Evolutionary conservation across 2,113 vertebrate genomes (phyloP).

Genomic region (Pteronura brasiliensis): DNA sequence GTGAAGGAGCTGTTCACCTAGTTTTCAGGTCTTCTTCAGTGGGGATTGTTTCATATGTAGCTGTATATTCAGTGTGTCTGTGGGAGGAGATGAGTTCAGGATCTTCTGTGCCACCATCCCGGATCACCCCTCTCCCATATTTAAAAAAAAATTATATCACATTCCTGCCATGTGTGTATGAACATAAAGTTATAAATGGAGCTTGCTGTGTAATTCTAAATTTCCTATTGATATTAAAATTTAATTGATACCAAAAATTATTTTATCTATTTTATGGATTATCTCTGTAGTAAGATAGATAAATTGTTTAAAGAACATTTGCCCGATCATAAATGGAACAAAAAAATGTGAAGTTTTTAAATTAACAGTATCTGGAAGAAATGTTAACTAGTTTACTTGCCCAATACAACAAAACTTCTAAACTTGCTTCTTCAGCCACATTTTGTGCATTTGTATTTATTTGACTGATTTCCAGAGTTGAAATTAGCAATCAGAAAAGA

Average conservation of each 20-base stretch:
- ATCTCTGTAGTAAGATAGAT: background rate
- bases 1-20: background rate
- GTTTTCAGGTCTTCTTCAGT: background rate
- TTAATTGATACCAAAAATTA: background rate
- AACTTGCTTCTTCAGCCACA: slow-evolving; percentile 38
- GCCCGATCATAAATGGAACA: background rate
- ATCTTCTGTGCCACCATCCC: background rate
- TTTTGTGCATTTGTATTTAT: slow-evolving; percentile 61
- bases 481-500: slow-evolving; percentile 71
- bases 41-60: background rate
- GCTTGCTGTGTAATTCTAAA: slow-evolving; percentile 11
- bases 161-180: background rate
- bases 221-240: slow-evolving; percentile 35
- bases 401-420: slow-evolving; percentile 9
- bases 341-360: background rate
- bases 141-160: slow-evolving; percentile 7
- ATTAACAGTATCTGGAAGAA: slow-evolving; percentile 25
- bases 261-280: slow-evolving; percentile 4
- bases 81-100: background rate
- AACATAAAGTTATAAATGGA: slow-evolving; percentile 44
- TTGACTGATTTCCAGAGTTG: slow-evolving; percentile 65
- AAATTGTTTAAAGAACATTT: slow-evolving; percentile 26
- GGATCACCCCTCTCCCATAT: background rate
- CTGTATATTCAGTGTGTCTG: background rate
- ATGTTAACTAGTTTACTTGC: slow-evolving; percentile 6